Conservation (phyloP, 2,113 vertebrate species). For the Erpornis zantholeuca region DNA sequence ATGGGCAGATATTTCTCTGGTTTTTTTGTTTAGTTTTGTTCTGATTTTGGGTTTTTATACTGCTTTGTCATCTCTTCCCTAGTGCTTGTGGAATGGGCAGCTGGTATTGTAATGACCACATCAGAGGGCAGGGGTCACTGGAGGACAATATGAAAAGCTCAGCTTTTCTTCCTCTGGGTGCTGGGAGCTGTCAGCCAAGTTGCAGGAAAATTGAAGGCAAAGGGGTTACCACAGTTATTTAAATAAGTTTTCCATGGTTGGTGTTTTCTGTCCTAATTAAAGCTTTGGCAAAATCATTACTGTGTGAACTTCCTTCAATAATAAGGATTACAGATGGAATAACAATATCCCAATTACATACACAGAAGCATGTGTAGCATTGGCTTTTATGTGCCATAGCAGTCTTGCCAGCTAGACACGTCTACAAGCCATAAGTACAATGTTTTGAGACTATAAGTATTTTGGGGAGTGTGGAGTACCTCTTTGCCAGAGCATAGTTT, state of each 20-base stretch:
- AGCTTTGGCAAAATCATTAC: not conserved
- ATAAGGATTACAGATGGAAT: not conserved
- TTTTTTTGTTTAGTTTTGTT: not conserved
- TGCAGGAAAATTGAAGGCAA: not conserved
- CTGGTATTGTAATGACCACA: conserved; percentile 22
- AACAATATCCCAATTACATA: not conserved
- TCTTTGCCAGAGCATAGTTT: not conserved
- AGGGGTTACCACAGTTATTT: not conserved
- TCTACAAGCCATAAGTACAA: not conserved
- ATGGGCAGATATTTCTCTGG: not conserved
- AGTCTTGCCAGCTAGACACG: not conserved
- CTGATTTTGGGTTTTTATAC: no score
- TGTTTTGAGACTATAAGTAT: not conserved
- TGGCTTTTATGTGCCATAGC: not conserved
- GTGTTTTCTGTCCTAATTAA: conserved; percentile 7
- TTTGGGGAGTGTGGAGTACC: not conserved
- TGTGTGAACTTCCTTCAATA: not conserved
- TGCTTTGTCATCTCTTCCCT: not conserved
- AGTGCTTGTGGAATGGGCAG: not conserved
- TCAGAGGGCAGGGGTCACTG: conserved; percentile 21
- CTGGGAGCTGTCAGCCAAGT: not conserved
- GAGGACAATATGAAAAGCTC: conserved; percentile 5
- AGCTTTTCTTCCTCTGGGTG: not conserved
- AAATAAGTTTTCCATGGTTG: not conserved
- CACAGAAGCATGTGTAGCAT: not conserved